Percentiles rank a stretch among this genome's conserved stretches.
Conservation (phyloP, 2,113 vertebrate genomes). For the Cynocephalus volans region DNA sequence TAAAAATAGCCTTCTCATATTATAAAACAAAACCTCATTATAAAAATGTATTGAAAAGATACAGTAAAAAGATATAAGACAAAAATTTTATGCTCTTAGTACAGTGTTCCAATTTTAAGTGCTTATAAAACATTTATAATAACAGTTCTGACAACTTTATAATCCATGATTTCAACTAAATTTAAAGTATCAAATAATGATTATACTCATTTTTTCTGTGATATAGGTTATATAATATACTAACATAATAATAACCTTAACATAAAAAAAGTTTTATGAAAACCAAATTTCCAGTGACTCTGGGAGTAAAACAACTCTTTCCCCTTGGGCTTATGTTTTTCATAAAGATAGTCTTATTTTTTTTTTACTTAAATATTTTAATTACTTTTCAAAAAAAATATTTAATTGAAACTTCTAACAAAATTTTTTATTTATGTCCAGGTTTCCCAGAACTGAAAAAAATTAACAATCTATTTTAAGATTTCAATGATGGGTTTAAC, state of each 20-base stretch:
- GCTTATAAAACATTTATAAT: background rate
- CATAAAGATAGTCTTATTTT: background rate
- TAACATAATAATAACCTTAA: background rate
- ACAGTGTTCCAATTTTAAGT: background rate
- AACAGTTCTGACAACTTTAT: background rate
- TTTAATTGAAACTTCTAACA: background rate
- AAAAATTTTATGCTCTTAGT: background rate
- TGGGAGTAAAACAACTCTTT: background rate
- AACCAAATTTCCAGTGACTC: background rate
- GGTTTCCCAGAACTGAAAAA: background rate
- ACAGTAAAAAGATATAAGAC: no score
- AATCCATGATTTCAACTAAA: background rate
- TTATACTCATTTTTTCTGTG: background rate
- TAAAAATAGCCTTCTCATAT: background rate
- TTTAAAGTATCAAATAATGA: background rate
- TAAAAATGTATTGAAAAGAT: background rate
- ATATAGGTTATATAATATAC: background rate
- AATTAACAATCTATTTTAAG: background rate
- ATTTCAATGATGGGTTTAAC: background rate
- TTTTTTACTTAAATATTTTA: background rate
- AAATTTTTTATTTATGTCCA: background rate
- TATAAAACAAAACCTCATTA: background rate
- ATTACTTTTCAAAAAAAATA: background rate
- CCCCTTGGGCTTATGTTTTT: background rate
- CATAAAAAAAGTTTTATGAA: background rate